Evolutionary conservation across 1,140 invertebrate species (phyloP), one percentile per base, ranked within the genome.

Genomic region (Zaprionus davidi): DNA sequence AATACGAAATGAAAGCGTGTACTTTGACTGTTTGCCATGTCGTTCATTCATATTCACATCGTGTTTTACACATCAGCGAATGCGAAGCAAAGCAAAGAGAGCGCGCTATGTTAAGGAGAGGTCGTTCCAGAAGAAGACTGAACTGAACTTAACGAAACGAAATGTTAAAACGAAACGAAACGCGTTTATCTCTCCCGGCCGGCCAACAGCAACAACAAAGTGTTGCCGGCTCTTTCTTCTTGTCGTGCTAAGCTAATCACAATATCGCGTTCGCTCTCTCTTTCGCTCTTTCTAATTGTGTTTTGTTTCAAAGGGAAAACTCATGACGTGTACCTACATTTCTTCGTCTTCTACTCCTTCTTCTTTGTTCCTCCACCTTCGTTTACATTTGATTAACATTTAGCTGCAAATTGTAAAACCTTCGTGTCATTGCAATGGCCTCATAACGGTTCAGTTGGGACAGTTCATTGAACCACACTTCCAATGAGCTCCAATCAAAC

Each of bases 41-140:
- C 69, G 73, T 90, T 76, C 85, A 88, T 88, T 88, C 85, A 88
- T 85, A 85, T 85, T 79, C 85, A 85, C 70, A 79, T 76, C 81
- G 70, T 80, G 85, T 72, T 78, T 69, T 74, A 78, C 76, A 78
- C 76, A 78, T 70, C 76, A 74, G 59, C 76, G 76, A 78, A 74
- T 76, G 69, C 49, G 62, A 22, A 28, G 57, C 53, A 76, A 31
- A 78, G 56, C 46, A 46, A 71, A 64, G 66, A 58, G 67, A 76
- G 59, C 41, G 51, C 36, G 62, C 24, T 31, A 11, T 17, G 11
- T 2, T 9, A 22, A 15, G 11, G 34, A 28, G 28, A 31, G 20
- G 6, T 28, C 41, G 44, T 53, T 66, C 34, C 68, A 76, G 41
- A 34, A 53, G 31, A 46, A 41, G 28, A 67, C 51, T 17, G 36